Percentiles rank a stretch among this genome's conserved stretches.
Evolutionary conservation across 1,140 invertebrate species (phyloP).

Genomic region (Chironomus tepperi): DNA sequence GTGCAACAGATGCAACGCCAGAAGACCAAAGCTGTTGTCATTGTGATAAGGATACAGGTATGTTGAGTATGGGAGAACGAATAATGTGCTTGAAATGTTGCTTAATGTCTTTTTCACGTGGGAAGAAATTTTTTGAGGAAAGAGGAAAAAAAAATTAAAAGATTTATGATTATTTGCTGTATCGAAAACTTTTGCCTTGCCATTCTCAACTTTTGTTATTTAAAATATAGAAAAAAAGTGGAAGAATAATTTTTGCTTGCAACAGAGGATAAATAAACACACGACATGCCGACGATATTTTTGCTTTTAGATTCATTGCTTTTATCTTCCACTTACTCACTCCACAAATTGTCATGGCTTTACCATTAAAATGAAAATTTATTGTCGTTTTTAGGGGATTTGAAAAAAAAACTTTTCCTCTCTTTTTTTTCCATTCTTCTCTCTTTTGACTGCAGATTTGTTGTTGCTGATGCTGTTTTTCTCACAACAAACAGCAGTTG

Average conservation of each 20-base stretch:
- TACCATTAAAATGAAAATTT: constrained; percentile 23
- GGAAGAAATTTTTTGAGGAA: background rate
- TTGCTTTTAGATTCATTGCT: constrained; percentile 16
- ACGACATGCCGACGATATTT: constrained; percentile 9
- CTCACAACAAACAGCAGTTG: too few species aligned
- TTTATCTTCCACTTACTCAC: background rate
- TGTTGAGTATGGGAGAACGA: constrained; percentile 27
- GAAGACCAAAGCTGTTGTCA: constrained; percentile 51
- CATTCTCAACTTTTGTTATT: background rate
- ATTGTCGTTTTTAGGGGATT: constrained; percentile 20
- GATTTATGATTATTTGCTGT: constrained; percentile 17
- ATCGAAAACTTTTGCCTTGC: background rate
- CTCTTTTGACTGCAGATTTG: background rate
- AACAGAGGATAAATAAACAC: background rate
- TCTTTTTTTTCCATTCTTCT: background rate
- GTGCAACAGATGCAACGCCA: constrained; percentile 42
- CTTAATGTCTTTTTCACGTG: too few species aligned
- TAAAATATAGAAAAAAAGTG: background rate
- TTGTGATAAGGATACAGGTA: constrained; percentile 59
- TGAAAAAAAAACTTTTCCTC: background rate
- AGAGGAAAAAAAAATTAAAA: constrained; percentile 17
- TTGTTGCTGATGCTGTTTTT: background rate
- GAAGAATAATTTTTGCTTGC: background rate
- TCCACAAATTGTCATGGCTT: background rate
- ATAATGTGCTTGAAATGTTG: background rate